A percentile compares a stretch with the other conserved stretches of the same genome.
Conservation (phyloP, 1,140 invertebrate species). For the Zeugodacus cucurbitae region DNA sequence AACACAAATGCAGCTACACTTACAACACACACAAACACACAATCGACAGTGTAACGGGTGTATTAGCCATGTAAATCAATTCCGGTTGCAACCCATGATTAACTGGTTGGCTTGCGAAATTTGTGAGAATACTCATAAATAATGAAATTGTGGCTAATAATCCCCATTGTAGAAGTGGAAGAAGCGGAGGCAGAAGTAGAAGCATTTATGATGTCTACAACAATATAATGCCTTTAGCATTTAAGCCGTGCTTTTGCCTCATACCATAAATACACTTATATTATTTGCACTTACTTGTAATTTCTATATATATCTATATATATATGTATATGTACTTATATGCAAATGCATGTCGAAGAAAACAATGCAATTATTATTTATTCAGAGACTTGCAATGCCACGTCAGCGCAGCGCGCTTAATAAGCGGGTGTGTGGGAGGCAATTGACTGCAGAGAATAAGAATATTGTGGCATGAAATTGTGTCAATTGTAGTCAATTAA, state of each 20-base stretch:
- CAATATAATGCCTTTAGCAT: not conserved
- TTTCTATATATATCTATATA: not conserved
- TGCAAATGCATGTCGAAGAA: not conserved
- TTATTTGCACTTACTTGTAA: not conserved
- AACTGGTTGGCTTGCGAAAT: conserved; percentile 10
- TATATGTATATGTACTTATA: not conserved
- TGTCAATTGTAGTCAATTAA: conserved; percentile 19
- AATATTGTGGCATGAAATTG: not conserved
- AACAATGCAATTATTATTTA: conserved; percentile 1
- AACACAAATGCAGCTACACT: not conserved
- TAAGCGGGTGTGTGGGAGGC: not conserved
- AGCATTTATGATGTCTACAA: conserved; percentile 17
- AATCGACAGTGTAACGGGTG: not conserved
- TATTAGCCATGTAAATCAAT: conserved; percentile 7
- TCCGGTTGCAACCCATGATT: not conserved
- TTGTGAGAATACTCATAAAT: not conserved
- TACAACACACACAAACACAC: not conserved
- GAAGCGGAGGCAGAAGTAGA: no score
- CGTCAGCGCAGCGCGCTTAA: not conserved
- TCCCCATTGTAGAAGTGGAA: not conserved
- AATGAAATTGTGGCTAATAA: conserved; percentile 15
- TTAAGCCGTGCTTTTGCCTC: not conserved
- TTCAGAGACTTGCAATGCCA: not conserved
- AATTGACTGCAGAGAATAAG: not conserved
- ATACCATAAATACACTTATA: not conserved